Percentiles rank a stretch among this genome's conserved stretches.
Evolutionary conservation across 2,797 vertebrate genomes (phyloP).

Genomic region (Melanotaenia parkinsoni): DNA sequence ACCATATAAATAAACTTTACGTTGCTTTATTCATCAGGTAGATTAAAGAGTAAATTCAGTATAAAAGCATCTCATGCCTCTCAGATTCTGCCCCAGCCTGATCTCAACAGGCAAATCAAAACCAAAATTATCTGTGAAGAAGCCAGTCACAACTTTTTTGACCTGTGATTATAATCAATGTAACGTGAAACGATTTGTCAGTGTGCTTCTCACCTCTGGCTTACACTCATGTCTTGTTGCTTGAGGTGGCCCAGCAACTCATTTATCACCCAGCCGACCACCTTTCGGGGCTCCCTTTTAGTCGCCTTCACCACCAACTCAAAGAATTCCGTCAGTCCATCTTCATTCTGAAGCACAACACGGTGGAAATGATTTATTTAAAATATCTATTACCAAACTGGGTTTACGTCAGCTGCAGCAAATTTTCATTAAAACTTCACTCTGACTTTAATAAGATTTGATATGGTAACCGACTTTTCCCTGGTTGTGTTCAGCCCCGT

Average conservation of each 20-base stretch:
- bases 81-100: neutral
- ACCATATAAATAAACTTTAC: no score
- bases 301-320: slow-evolving; percentile 87
- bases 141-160: neutral
- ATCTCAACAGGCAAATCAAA: neutral
- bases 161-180: neutral
- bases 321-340: slow-evolving; percentile 93
- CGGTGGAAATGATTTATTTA: neutral
- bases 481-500: slow-evolving; percentile 2
- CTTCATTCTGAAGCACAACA: slow-evolving; percentile 87
- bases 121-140: neutral
- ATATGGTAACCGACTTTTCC: neutral
- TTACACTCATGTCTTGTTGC: slow-evolving; percentile 83
- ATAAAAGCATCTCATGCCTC: neutral
- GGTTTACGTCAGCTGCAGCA: slow-evolving; percentile 18
- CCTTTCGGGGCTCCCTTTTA: slow-evolving; percentile 88
- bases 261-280: slow-evolving; percentile 94
- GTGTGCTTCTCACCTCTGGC: slow-evolving; percentile 88
- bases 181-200: neutral
- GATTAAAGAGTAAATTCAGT: neutral
- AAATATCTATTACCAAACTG: slow-evolving; percentile 25
- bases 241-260: slow-evolving; percentile 90
- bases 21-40: neutral
- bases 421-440: slow-evolving; percentile 9
- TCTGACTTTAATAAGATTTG: slow-evolving; percentile 4